A percentile compares a stretch with the other conserved stretches of the same genome.
phyloP scores from a whole-genome alignment of 2,113 vertebrate genomes.

The Falcunculus frontatus region DNA sequence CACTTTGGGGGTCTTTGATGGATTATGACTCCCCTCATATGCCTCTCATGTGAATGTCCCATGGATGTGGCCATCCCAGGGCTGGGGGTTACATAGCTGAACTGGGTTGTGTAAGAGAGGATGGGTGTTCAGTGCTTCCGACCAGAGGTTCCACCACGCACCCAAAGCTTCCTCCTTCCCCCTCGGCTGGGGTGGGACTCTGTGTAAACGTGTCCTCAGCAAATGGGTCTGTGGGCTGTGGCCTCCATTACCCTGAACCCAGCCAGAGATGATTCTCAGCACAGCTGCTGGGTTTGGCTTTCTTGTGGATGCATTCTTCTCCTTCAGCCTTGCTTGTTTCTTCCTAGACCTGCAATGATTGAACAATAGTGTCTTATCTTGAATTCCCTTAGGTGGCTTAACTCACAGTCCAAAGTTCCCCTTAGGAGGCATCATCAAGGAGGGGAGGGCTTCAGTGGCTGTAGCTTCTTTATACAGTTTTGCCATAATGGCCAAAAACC shows the following conservation, averaged over 20 bases:
- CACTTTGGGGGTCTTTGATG: neutral
- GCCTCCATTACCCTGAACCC: neutral
- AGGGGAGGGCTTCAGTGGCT: neutral
- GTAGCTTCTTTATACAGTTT: neutral
- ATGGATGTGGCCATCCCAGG: neutral
- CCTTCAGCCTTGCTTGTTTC: neutral
- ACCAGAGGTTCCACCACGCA: too few species aligned
- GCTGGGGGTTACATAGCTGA: neutral
- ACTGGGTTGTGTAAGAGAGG: neutral
- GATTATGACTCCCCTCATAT: neutral
- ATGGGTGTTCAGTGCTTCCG: neutral
- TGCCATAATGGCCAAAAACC: neutral
- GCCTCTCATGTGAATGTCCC: fast-evolving
- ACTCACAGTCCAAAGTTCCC: neutral
- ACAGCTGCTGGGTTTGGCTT: neutral
- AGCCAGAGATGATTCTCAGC: neutral
- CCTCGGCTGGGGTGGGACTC: fast-evolving
- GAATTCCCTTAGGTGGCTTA: neutral
- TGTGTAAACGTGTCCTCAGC: neutral
- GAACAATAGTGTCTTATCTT: neutral
- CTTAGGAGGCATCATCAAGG: neutral
- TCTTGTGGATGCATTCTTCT: neutral
- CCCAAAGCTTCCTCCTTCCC: neutral
- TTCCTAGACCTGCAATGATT: neutral
- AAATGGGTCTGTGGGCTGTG: neutral